These are phyloP conservation scores for Leiothrix lutea DNA, from an alignment of 2,113 vertebrate genomes.

Conservation along the genomic window DNA sequence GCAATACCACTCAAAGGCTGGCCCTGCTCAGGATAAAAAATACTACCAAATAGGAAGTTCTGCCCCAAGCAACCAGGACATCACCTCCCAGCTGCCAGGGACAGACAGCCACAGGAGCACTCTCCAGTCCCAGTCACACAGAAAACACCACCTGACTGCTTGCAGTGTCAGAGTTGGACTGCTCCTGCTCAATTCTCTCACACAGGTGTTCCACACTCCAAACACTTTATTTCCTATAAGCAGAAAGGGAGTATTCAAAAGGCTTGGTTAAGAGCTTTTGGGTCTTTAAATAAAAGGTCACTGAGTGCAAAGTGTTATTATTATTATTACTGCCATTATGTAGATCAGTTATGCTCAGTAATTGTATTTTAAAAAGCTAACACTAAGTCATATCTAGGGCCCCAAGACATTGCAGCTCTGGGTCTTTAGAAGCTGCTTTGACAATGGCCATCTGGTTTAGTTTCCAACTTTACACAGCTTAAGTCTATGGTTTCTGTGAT, in stretches of 20 bases:
- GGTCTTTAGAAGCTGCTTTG: background rate
- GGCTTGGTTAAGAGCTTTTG: background rate
- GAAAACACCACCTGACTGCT: background rate
- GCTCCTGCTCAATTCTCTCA: background rate
- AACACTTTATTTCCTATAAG: background rate
- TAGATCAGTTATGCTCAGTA: background rate
- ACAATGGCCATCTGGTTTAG: background rate
- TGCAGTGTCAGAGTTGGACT: background rate
- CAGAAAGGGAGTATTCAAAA: background rate
- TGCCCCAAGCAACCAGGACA: accelerated
- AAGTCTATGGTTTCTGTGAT: background rate
- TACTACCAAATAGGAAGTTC: background rate
- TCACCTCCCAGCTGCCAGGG: background rate
- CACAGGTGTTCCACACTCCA: background rate
- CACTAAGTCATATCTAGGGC: background rate
- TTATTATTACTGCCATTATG: background rate
- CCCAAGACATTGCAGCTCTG: background rate
- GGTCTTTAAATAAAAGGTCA: background rate
- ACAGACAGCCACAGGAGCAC: background rate
- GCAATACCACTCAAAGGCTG: background rate
- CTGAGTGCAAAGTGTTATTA: background rate
- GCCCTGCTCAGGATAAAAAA: background rate
- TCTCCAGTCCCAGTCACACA: background rate
- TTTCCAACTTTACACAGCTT: background rate
- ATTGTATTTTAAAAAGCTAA: background rate